Conservation (phyloP, 2,888 invertebrate species). For the Diplazon laetatorius region DNA sequence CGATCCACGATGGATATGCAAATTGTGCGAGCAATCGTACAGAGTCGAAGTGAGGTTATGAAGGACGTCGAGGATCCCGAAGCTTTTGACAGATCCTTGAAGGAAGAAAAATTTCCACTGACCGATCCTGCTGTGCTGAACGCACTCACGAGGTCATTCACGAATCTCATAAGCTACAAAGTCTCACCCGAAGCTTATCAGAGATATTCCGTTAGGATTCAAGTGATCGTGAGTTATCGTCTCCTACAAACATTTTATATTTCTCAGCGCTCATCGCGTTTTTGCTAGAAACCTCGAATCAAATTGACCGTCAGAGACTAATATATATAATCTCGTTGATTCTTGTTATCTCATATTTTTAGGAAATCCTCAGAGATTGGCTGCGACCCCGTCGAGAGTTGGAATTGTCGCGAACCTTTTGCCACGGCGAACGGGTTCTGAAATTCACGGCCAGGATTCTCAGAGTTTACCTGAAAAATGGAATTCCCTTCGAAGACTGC, state of each 20-base stretch:
- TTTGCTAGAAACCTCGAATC: too few relatives aligned
- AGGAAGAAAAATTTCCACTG: slow-evolving; percentile 67
- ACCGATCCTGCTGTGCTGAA: slow-evolving; percentile 66
- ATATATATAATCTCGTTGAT: too few relatives aligned
- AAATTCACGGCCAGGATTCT: slow-evolving; percentile 68
- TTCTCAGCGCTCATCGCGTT: too few relatives aligned
- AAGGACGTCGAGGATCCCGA: slow-evolving; percentile 62
- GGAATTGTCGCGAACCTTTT: slow-evolving; percentile 65
- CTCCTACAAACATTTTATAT: background rate
- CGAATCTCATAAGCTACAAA: slow-evolving; percentile 72
- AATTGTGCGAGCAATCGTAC: slow-evolving; percentile 71
- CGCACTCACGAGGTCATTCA: slow-evolving; percentile 70
- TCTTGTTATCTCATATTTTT: slow-evolving; percentile 47
- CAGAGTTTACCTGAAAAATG: slow-evolving; percentile 70
- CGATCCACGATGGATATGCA: slow-evolving; percentile 73
- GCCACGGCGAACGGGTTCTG: slow-evolving; percentile 64
- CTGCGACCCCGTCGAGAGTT: slow-evolving; percentile 66
- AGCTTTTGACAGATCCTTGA: slow-evolving; percentile 59
- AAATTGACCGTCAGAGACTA: too few relatives aligned
- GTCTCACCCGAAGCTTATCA: slow-evolving; percentile 76
- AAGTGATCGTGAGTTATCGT: slow-evolving; percentile 74
- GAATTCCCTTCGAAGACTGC: slow-evolving; percentile 64
- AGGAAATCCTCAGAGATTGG: slow-evolving; percentile 76
- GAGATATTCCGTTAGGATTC: slow-evolving; percentile 74
- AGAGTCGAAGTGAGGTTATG: slow-evolving; percentile 66